Conservation (phyloP, 2,113 vertebrate species). For the Paramisgurnus dabryanus region DNA sequence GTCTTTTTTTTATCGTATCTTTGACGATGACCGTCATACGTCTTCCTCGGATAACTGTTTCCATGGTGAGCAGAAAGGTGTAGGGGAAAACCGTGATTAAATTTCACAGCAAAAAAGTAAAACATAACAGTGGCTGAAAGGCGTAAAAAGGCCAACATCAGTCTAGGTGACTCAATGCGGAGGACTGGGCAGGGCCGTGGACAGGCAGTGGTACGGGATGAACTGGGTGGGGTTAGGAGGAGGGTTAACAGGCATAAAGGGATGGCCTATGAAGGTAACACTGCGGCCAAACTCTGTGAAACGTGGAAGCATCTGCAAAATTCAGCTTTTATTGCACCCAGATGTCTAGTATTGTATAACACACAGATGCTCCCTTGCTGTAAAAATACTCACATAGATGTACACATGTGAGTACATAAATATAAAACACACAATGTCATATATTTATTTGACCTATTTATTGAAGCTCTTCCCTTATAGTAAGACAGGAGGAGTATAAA, state of each 20-base stretch:
- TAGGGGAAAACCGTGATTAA: constrained; percentile 65
- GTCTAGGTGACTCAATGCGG: constrained; percentile 46
- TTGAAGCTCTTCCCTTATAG: not conserved
- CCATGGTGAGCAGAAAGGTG: constrained; percentile 45
- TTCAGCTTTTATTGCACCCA: constrained; percentile 40
- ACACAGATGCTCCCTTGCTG: not conserved
- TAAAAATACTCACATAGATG: not conserved
- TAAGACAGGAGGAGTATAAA: constrained; percentile 29
- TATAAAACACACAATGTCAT: constrained; percentile 4
- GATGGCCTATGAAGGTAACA: constrained; percentile 11
- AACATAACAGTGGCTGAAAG: constrained; percentile 61
- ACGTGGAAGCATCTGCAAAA: constrained; percentile 24
- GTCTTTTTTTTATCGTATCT: constrained; percentile 35
- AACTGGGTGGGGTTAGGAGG: not conserved
- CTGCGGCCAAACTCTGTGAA: constrained; percentile 9
- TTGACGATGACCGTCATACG: constrained; percentile 49
- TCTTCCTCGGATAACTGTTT: constrained; percentile 61
- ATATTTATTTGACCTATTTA: not conserved
- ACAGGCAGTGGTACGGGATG: constrained; percentile 1
- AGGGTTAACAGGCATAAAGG: not conserved
- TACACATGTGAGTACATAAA: constrained; percentile 22
- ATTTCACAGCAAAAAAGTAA: constrained; percentile 68
- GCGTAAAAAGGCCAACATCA: constrained; percentile 63
- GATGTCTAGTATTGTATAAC: constrained; percentile 44
- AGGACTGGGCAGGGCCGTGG: constrained; percentile 20